Evolutionary conservation across 2,888 invertebrate species (phyloP), one percentile per base, ranked within the genome.

Genomic region (Zonitis immaculata): DNA sequence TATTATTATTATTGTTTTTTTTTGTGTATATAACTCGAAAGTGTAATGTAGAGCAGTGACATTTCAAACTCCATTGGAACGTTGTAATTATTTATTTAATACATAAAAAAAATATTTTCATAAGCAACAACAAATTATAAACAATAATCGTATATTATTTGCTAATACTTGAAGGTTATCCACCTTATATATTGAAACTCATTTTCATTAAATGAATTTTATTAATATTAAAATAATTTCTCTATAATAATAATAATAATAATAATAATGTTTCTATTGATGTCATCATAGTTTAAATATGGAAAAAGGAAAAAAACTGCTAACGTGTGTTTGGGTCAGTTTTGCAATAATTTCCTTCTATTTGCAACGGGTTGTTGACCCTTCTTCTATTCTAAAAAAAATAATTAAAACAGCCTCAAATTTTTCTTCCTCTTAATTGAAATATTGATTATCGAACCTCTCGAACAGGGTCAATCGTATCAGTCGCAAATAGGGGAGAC

Each of bases 241-340:
- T n/a, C n/a, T n/a, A n/a, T n/a, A n/a, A n/a, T n/a, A n/a, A n/a
- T n/a, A n/a, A n/a, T n/a, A n/a, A n/a, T n/a, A 32, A 11, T 25
- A 25, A 35, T 28, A 27, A 12, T 7, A 16, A 22, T 18, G 45
- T 50, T 32, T 45, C 25, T 30, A 50, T 50, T 42, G 44, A 35
- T 43, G 50, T 28, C 50, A 30, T 43, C 28, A 30, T 39, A 35
- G 35, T 35, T 35, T 35, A 35, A 35, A 35, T n/a, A n/a, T n/a
- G n/a, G n/a, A n/a, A n/a, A n/a, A n/a, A 35, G 35, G 11, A 22
- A 22, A 54, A 63, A 67, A 65, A 63, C 51, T 62, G 66, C 66
- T 60, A 59, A 67, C 63, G 63, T 59, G 56, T 65, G 67, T 67
- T 67, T 66, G 58, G 65, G 61, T 61, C 59, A 61, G 51, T 44